Percentiles rank a stretch among this genome's conserved stretches.
These are phyloP conservation scores for Amphipyra tragopoginis DNA, from an alignment of 2,888 invertebrate species.

Conservation along the genomic window DNA sequence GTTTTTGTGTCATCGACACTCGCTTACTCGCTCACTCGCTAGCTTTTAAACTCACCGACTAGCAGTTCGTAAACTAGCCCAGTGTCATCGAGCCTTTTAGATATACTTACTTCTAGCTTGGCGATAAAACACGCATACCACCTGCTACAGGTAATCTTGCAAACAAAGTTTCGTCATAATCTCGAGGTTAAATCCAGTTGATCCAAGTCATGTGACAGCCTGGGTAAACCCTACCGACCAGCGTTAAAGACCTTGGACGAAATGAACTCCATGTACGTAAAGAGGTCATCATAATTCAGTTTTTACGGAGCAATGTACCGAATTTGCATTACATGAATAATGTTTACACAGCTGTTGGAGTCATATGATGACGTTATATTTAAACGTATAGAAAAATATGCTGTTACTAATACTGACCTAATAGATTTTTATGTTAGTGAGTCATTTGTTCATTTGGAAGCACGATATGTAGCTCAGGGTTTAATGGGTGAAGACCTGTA, in stretches of 20 bases:
- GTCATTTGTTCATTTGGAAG: background rate
- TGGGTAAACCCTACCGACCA: constrained; percentile 18
- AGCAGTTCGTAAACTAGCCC: too few relatives aligned
- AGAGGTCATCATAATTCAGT: constrained; percentile 35
- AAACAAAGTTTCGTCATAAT: constrained; percentile 23
- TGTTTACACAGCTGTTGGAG: constrained; percentile 49
- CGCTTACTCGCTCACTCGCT: too few relatives aligned
- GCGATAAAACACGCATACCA: background rate
- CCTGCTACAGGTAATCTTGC: constrained; percentile 7
- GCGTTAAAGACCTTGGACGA: constrained; percentile 32
- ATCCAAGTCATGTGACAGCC: constrained; percentile 46
- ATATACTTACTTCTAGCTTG: too few relatives aligned
- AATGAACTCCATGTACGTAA: constrained; percentile 18
- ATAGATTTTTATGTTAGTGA: background rate
- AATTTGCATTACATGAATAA: constrained; percentile 45
- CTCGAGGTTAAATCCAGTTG: constrained; percentile 39
- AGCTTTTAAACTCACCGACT: too few relatives aligned
- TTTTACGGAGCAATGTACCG: constrained; percentile 35
- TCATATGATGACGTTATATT: constrained; percentile 29
- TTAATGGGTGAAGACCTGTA: too few relatives aligned
- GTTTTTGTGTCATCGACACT: too few relatives aligned
- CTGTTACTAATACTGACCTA: background rate
- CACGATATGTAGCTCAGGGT: too few relatives aligned
- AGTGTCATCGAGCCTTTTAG: too few relatives aligned
- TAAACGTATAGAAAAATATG: background rate